Conservation (phyloP, 2,113 vertebrate species). For the Labeo catla region DNA sequence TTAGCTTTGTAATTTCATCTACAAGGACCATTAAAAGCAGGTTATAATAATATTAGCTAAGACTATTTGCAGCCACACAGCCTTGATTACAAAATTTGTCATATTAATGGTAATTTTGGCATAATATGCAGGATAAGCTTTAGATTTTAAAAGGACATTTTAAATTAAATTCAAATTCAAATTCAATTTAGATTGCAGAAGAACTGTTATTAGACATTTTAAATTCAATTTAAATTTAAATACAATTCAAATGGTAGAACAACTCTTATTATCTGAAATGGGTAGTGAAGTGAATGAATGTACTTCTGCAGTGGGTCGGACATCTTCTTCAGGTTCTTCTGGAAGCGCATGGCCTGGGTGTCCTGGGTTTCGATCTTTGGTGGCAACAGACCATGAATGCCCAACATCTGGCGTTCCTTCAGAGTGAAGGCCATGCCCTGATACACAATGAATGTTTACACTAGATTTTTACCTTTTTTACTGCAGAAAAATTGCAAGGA, state of each 20-base stretch:
- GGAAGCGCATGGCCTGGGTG: conserved; percentile 92
- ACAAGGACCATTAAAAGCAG: not conserved
- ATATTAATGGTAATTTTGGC: not conserved
- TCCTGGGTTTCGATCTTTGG: conserved; percentile 97
- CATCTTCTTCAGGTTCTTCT: conserved; percentile 91
- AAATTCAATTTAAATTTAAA: too few species aligned
- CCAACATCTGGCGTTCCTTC: conserved; percentile 90
- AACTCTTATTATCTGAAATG: not conserved
- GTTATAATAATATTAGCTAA: not conserved
- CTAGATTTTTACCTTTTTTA: not conserved
- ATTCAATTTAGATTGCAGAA: not conserved
- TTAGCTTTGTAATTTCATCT: not conserved
- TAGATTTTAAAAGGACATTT: not conserved
- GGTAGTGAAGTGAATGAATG: conserved; percentile 20
- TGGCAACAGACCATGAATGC: conserved; percentile 92
- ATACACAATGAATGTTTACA: conserved; percentile 31
- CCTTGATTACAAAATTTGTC: not conserved
- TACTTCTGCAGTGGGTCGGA: conserved; percentile 91
- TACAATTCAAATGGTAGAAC: not conserved
- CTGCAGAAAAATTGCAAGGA: too few species aligned
- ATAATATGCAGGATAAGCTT: not conserved
- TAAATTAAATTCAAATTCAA: not conserved
- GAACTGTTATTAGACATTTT: not conserved
- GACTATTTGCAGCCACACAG: not conserved
- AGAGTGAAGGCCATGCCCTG: conserved; percentile 98